These are phyloP conservation scores for Nemotelus pantherinus DNA, from an alignment of 2,888 invertebrate genomes.

Conservation along the genomic window DNA sequence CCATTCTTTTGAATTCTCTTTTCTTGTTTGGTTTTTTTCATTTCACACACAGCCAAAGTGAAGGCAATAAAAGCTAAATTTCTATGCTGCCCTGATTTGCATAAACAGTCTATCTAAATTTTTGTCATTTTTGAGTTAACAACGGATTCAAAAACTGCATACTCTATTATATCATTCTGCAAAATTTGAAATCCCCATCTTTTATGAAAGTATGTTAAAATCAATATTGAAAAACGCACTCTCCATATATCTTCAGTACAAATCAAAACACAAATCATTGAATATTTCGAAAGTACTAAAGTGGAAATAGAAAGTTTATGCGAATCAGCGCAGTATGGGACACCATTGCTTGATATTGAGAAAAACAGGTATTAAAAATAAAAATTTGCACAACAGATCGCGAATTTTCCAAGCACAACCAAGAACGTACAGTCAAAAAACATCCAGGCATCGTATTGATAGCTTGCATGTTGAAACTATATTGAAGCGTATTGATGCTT, in stretches of 20 bases:
- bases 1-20: not conserved
- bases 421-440: not conserved
- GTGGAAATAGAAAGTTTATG: too few species aligned
- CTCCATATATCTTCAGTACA: too few species aligned
- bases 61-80: not conserved
- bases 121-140: too few species aligned
- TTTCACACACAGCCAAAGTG: not conserved
- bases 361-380: not conserved
- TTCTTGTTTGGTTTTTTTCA: not conserved
- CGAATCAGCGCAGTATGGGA: not conserved
- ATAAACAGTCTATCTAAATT: too few species aligned
- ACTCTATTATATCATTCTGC: too few species aligned
- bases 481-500: not conserved
- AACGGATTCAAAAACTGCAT: too few species aligned
- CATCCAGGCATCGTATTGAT: not conserved
- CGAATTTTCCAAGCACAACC: not conserved
- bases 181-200: too few species aligned
- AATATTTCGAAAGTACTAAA: too few species aligned
- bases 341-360: not conserved
- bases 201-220: too few species aligned
- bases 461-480: not conserved
- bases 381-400: slow-evolving; percentile 1
- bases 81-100: not conserved
- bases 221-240: too few species aligned
- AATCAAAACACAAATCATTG: too few species aligned